Conservation (phyloP, 2,888 invertebrate species). For the Zaprionus obscuricornis region DNA sequence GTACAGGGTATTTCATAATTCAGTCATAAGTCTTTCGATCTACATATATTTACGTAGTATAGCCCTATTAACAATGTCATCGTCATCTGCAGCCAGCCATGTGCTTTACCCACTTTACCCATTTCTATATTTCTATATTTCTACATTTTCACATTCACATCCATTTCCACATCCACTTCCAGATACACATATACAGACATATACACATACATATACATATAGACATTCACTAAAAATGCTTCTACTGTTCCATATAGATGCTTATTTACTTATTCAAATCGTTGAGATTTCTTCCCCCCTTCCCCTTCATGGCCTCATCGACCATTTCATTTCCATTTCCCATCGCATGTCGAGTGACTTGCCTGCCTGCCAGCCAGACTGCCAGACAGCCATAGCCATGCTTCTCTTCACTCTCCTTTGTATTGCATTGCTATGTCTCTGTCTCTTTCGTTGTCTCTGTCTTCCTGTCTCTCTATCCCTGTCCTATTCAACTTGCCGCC, state of each 20-base stretch:
- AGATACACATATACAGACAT: too few species aligned
- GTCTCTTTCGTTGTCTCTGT: not conserved
- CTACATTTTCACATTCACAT: too few species aligned
- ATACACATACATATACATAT: too few species aligned
- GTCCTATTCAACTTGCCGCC: conserved; percentile 75
- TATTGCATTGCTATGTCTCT: not conserved
- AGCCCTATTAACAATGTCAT: conserved; percentile 67
- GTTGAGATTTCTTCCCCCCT: conserved; percentile 50
- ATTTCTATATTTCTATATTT: too few species aligned
- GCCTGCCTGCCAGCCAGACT: conserved; percentile 10
- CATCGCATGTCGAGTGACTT: conserved; percentile 43
- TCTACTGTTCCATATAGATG: conserved; percentile 44
- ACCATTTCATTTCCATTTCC: conserved; percentile 50
- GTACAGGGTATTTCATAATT: conserved; percentile 29
- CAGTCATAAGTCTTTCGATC: conserved; percentile 28
- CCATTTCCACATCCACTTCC: too few species aligned
- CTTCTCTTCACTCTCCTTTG: not conserved
- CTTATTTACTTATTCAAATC: conserved; percentile 79
- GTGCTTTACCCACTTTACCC: too few species aligned
- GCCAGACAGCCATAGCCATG: conserved; percentile 1
- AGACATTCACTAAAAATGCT: conserved; percentile 14
- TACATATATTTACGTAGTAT: too few species aligned
- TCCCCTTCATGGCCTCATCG: conserved; percentile 11
- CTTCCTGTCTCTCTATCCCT: conserved; percentile 45
- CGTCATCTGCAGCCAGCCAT: conserved; percentile 64